phyloP scores from a whole-genome alignment of 2,888 invertebrate species.

The Argyresthia goedartella region DNA sequence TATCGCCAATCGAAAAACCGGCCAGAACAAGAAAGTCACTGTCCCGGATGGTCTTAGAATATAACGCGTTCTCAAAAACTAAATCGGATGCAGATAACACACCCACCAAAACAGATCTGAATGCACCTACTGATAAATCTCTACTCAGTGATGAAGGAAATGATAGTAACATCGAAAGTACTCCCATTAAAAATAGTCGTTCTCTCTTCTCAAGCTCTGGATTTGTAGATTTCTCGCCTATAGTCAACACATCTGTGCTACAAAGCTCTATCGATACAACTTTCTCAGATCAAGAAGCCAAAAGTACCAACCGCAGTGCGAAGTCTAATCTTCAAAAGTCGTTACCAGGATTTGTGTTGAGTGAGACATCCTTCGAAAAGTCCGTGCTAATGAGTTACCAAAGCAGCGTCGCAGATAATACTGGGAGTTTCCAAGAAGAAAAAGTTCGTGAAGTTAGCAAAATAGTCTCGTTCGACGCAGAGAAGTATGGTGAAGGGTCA shows the following conservation, averaged over 20 bases:
- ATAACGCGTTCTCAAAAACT: constrained; percentile 51
- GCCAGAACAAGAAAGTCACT: constrained; percentile 43
- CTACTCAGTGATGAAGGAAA: not conserved
- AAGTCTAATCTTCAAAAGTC: constrained; percentile 18
- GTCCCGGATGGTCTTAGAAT: constrained; percentile 52
- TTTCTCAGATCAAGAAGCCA: constrained; percentile 25
- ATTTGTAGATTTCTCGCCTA: constrained; percentile 56
- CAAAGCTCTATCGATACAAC: constrained; percentile 41
- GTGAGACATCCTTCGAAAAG: constrained; percentile 35
- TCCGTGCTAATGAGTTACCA: constrained; percentile 41
- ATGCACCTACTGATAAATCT: constrained; percentile 16
- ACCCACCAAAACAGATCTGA: constrained; percentile 13
- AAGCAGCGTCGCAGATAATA: constrained; percentile 30
- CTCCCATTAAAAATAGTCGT: constrained; percentile 46
- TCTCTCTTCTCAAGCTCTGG: constrained; percentile 29
- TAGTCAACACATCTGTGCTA: constrained; percentile 49
- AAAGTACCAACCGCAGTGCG: constrained; percentile 21
- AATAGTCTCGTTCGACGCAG: not conserved
- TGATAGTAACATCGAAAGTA: constrained; percentile 38
- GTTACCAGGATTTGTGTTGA: constrained; percentile 33
- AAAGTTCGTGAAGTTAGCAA: not conserved
- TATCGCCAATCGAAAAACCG: constrained; percentile 40
- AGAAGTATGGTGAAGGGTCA: constrained; percentile 8
- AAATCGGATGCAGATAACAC: constrained; percentile 34
- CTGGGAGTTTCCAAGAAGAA: constrained; percentile 22